A percentile compares a stretch with the other conserved stretches of the same genome.
Conservation (phyloP, 1,140 invertebrate species). For the Orius laevigatus region DNA sequence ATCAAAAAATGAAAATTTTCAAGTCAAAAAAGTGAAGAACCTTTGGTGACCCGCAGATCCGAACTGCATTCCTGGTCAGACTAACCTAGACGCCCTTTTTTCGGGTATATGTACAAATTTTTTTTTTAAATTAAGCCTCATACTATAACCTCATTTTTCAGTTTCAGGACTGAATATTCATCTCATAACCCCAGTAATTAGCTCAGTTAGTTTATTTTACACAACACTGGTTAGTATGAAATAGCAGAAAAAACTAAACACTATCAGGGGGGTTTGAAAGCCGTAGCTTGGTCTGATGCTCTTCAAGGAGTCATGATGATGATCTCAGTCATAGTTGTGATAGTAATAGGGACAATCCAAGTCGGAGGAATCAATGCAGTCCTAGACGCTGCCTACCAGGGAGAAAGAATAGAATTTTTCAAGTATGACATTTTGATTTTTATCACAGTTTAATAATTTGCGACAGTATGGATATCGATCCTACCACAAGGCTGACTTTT, state of each 20-base stretch:
- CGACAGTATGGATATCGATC: constrained; percentile 5
- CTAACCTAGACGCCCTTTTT: no score
- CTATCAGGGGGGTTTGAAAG: constrained; percentile 46
- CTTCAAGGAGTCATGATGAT: constrained; percentile 70
- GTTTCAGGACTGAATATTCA: constrained; percentile 21
- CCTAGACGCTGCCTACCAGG: constrained; percentile 34
- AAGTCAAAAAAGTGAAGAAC: no score
- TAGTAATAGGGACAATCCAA: constrained; percentile 44
- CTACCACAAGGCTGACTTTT: neutral
- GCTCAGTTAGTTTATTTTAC: constrained; percentile 23
- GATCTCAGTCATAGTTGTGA: constrained; percentile 47
- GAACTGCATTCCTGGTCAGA: no score
- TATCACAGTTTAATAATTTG: neutral
- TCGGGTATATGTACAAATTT: no score
- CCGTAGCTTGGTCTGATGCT: constrained; percentile 73
- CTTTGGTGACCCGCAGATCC: no score
- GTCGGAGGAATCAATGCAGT: constrained; percentile 41
- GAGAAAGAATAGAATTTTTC: constrained; percentile 43
- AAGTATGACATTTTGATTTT: constrained; percentile 34
- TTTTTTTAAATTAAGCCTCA: no score
- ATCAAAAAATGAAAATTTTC: no score
- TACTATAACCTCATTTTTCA: no score
- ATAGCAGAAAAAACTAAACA: no score
- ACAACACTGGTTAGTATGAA: constrained; percentile 19
- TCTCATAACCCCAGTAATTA: constrained; percentile 18